These are phyloP conservation scores for Spicauda simplicius DNA, from an alignment of 2,888 invertebrate genomes.

Conservation along the genomic window DNA sequence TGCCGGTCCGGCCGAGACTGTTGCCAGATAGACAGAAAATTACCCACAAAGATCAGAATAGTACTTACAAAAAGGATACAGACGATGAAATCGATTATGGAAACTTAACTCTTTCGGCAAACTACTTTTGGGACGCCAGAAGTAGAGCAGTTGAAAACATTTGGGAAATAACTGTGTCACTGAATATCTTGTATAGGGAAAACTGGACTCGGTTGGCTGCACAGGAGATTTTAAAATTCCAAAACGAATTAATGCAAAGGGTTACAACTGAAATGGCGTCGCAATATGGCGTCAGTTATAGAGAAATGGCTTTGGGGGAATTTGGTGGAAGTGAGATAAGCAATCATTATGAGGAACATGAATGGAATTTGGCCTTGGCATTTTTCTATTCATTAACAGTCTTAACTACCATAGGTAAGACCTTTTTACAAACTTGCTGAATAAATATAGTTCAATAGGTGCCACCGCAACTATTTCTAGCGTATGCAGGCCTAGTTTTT, in stretches of 20 bases:
- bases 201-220: constrained; percentile 95
- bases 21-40: constrained; percentile 80
- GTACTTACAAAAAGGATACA: constrained; percentile 64
- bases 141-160: constrained; percentile 92
- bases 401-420: constrained; percentile 95
- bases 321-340: constrained; percentile 67
- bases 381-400: constrained; percentile 98
- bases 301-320: constrained; percentile 81
- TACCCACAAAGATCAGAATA: constrained; percentile 77
- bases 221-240: constrained; percentile 91
- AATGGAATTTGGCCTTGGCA: constrained; percentile 95
- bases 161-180: constrained; percentile 94
- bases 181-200: constrained; percentile 94
- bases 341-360: constrained; percentile 86
- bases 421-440: too few relatives aligned
- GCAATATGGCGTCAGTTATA: constrained; percentile 82
- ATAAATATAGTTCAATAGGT: too few relatives aligned
- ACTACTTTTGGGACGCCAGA: constrained; percentile 81
- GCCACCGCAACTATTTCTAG: too few relatives aligned
- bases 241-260: constrained; percentile 92
- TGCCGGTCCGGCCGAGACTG: constrained; percentile 79
- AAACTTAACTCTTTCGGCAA: constrained; percentile 73
- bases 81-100: constrained; percentile 74
- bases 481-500: too few relatives aligned
- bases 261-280: constrained; percentile 91